Conservation (phyloP, 2,888 invertebrate genomes). For the Anoncus sp. region DNA sequence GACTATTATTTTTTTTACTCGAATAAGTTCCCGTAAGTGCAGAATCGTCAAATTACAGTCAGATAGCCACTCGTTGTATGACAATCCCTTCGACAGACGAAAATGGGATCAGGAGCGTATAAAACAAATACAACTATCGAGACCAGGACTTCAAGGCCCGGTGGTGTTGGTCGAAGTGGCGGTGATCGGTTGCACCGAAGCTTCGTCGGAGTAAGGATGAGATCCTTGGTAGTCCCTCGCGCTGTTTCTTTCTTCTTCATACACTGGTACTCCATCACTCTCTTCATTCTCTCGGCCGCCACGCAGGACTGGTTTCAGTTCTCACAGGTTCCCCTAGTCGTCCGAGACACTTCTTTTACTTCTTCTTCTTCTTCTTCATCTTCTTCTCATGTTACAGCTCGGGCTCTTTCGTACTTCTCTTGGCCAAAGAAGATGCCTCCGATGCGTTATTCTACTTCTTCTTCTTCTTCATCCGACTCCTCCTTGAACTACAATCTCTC, state of each 20-base stretch:
- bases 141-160: constrained; percentile 64
- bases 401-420: constrained; percentile 45
- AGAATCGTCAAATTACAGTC: constrained; percentile 5
- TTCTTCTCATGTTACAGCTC: constrained; percentile 36
- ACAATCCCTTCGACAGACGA: constrained; percentile 48
- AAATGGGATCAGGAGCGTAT: constrained; percentile 40
- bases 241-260: constrained; percentile 28
- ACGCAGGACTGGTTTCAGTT: constrained; percentile 71
- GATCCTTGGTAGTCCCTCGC: constrained; percentile 33
- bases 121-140: constrained; percentile 68
- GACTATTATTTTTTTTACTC: background rate
- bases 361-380: constrained; percentile 30
- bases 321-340: constrained; percentile 67
- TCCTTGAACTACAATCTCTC: constrained; percentile 49
- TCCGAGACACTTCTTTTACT: constrained; percentile 39
- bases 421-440: constrained; percentile 29
- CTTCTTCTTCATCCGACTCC: constrained; percentile 26
- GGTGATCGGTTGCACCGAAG: constrained; percentile 36
- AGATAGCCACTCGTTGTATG: constrained; percentile 61
- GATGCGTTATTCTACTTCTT: constrained; percentile 37
- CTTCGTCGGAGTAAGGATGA: constrained; percentile 56
- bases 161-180: constrained; percentile 16
- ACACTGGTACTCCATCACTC: constrained; percentile 11
- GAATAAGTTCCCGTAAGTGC: background rate
- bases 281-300: constrained; percentile 51